Conservation (phyloP, 1,140 invertebrate species). For the Leptinotarsa texana region DNA sequence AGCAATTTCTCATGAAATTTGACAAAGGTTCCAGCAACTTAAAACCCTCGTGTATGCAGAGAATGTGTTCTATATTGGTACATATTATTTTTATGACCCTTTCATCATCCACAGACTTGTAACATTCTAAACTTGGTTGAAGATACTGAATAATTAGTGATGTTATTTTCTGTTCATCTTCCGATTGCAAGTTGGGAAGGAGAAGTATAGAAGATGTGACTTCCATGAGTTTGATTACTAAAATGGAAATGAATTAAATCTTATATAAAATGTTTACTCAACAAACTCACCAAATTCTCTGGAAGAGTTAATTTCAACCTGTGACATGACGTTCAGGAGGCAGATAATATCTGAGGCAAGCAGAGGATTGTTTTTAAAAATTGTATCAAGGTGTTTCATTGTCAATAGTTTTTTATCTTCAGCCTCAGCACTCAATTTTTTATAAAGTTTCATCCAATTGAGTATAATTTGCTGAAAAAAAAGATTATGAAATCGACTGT, state of each 20-base stretch:
- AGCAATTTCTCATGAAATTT: slow-evolving; percentile 17
- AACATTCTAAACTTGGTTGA: slow-evolving; percentile 23
- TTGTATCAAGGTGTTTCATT: slow-evolving; percentile 32
- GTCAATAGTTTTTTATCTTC: slow-evolving; percentile 18
- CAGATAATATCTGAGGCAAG: slow-evolving; percentile 26
- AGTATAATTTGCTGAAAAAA: slow-evolving; percentile 20
- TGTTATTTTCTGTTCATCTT: slow-evolving; percentile 29
- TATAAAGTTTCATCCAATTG: slow-evolving; percentile 22
- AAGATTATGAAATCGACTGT: background rate
- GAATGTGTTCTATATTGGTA: slow-evolving; percentile 30
- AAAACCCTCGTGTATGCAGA: slow-evolving; percentile 24
- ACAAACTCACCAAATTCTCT: slow-evolving; percentile 33
- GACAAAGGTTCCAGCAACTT: slow-evolving; percentile 18
- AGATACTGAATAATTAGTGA: slow-evolving; percentile 24
- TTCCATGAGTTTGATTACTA: slow-evolving; percentile 31
- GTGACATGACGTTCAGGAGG: slow-evolving; percentile 30
- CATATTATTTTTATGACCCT: slow-evolving; percentile 31
- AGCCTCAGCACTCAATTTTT: slow-evolving; percentile 1
- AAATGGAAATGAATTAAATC: slow-evolving; percentile 21
- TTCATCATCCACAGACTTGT: slow-evolving; percentile 13
- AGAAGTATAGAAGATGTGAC: slow-evolving; percentile 16
- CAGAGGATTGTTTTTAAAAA: slow-evolving; percentile 35
- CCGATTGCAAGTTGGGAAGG: slow-evolving; percentile 27
- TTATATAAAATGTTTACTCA: slow-evolving; percentile 1
- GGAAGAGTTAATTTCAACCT: slow-evolving; percentile 19